These are phyloP conservation scores for Chloroceryle inda DNA, from an alignment of 2,797 vertebrate species.

Conservation along the genomic window DNA sequence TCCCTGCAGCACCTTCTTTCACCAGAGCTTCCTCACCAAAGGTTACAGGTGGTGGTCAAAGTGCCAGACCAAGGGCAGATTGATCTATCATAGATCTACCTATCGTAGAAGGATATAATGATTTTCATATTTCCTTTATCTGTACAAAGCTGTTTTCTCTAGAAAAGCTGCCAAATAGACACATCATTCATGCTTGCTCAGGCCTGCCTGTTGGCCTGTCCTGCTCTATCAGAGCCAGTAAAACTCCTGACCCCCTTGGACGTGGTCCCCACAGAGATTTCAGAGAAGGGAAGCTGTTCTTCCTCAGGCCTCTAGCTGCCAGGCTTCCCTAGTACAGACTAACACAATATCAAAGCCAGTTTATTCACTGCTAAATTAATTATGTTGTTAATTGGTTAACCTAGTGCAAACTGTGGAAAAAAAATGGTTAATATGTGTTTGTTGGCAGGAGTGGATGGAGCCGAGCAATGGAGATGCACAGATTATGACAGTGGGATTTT, in stretches of 20 bases:
- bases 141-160: not conserved
- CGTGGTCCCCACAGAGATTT: not conserved
- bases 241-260: not conserved
- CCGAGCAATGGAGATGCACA: not conserved
- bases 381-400: slow-evolving; percentile 19
- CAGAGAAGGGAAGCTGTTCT: not conserved
- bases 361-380: slow-evolving; percentile 24
- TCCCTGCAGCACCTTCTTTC: not conserved
- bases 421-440: not conserved
- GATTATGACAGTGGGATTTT: not conserved
- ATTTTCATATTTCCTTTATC: not conserved
- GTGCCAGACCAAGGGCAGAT: not conserved
- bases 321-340: not conserved
- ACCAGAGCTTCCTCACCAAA: not conserved
- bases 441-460: not conserved
- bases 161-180: slow-evolving; percentile 1
- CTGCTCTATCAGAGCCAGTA: not conserved
- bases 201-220: not conserved
- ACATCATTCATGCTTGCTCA: not conserved
- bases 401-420: not conserved
- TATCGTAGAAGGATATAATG: fast-evolving
- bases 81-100: not conserved
- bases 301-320: not conserved
- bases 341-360: not conserved
- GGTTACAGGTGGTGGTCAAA: not conserved